Conservation (phyloP, 2,888 invertebrate species). For the Psococerastis gibbosa region DNA sequence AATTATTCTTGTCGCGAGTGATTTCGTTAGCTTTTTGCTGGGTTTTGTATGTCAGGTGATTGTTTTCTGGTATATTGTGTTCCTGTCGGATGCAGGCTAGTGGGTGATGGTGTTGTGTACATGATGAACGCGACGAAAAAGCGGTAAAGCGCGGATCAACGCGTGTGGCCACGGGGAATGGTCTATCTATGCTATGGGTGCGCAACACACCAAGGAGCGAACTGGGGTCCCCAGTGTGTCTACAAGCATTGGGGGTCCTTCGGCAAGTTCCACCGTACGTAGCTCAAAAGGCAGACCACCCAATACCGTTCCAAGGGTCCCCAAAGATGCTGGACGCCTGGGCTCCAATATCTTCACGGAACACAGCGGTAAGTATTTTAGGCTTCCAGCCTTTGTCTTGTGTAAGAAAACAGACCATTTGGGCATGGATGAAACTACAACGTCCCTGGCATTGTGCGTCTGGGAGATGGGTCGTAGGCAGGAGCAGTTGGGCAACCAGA, state of each 20-base stretch:
- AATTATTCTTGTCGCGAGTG: constrained; percentile 13
- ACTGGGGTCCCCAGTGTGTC: constrained; percentile 43
- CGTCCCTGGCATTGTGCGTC: no score
- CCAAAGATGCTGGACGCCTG: constrained; percentile 66
- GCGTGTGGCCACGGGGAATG: constrained; percentile 24
- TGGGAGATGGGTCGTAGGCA: no score
- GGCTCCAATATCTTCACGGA: constrained; percentile 87
- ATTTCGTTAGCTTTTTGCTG: no score
- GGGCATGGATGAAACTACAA: no score
- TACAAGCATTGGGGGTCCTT: constrained; percentile 18
- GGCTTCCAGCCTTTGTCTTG: no score
- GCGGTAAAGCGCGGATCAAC: constrained; percentile 20
- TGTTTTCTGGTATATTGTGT: no score
- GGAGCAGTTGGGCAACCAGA: no score
- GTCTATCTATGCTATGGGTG: constrained; percentile 50
- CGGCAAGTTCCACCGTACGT: constrained; percentile 24
- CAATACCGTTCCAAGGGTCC: constrained; percentile 48
- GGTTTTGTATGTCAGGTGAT: no score
- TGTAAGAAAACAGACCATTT: no score
- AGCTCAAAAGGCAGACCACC: constrained; percentile 24
- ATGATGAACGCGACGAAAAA: constrained; percentile 22
- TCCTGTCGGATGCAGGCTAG: no score
- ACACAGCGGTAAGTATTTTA: constrained; percentile 85
- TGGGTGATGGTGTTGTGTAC: neutral
- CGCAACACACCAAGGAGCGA: constrained; percentile 85